Percentiles rank a stretch among this genome's conserved stretches.
Evolutionary conservation across 2,797 vertebrate species (phyloP).

Genomic region (Thunnus albacares): DNA sequence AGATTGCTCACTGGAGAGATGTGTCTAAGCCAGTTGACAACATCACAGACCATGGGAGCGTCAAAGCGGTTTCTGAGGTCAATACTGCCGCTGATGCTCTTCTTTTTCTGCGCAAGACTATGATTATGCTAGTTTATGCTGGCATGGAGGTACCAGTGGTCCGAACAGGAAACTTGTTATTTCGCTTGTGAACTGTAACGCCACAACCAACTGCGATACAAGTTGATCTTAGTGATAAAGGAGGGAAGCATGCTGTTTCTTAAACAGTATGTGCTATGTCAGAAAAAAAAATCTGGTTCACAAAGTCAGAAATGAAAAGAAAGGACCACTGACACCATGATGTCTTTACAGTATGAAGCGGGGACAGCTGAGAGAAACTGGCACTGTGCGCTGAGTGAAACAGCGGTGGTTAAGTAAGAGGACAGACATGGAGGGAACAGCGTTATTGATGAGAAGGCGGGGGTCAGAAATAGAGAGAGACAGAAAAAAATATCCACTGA

Average conservation of each 20-base stretch:
- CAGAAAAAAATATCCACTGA: not conserved
- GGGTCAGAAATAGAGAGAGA: not conserved
- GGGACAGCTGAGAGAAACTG: not conserved
- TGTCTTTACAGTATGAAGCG: not conserved
- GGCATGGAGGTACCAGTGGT: not conserved
- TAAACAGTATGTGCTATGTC: not conserved
- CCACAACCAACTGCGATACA: not conserved
- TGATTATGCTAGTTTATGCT: not conserved
- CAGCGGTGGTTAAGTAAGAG: not conserved
- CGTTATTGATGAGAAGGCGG: not conserved
- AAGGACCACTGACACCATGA: not conserved
- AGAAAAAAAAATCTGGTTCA: slow-evolving; percentile 5
- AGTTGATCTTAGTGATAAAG: slow-evolving; percentile 25
- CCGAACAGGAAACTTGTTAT: not conserved
- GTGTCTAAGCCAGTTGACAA: slow-evolving; percentile 3
- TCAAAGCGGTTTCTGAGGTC: slow-evolving; percentile 33
- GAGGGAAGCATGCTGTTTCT: not conserved
- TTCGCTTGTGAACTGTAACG: slow-evolving; percentile 5
- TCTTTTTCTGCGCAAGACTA: slow-evolving; percentile 10
- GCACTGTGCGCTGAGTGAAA: not conserved
- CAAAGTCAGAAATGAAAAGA: not conserved
- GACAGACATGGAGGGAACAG: not conserved
- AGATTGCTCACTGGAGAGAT: slow-evolving; percentile 29
- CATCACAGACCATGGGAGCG: not conserved
- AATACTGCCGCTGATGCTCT: slow-evolving; percentile 1